A percentile compares a stretch with the other conserved stretches of the same genome.
Conservation (phyloP, 1,140 invertebrate genomes). For the Cyphomyrmex costatus region DNA sequence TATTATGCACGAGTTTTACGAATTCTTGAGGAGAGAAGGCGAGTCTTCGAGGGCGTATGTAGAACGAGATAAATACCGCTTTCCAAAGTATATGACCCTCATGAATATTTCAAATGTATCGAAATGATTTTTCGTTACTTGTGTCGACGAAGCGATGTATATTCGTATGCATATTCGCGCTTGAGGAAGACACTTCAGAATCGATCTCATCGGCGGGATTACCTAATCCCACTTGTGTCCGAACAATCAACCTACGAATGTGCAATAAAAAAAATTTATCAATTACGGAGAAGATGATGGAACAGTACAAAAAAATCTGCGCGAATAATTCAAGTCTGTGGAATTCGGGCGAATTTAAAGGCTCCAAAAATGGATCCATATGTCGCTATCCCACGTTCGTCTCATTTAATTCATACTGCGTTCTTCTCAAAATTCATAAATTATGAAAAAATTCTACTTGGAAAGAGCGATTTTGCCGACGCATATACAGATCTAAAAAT, state of each 20-base stretch:
- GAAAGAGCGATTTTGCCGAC: no score
- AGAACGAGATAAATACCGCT: conserved; percentile 32
- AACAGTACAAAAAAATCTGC: conserved; percentile 1
- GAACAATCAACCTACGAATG: not conserved
- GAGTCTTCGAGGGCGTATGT: not conserved
- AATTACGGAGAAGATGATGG: conserved; percentile 17
- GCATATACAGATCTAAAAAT: no score
- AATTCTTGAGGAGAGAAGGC: conserved; percentile 13
- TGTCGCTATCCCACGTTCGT: not conserved
- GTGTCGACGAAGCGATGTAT: not conserved
- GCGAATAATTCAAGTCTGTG: not conserved
- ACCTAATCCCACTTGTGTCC: conserved; percentile 19
- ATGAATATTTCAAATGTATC: conserved; percentile 30
- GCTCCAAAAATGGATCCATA: not conserved
- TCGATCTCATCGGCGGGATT: conserved; percentile 1
- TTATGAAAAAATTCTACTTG: not conserved
- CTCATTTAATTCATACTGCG: not conserved
- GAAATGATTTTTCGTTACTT: conserved; percentile 11
- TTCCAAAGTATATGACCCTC: conserved; percentile 28
- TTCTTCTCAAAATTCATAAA: conserved; percentile 3
- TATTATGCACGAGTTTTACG: not conserved
- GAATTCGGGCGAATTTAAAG: not conserved
- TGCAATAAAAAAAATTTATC: not conserved
- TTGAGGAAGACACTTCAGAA: not conserved
- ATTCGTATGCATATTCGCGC: not conserved